phyloP scores from a whole-genome alignment of 2,888 invertebrate genomes.

The Xanthia togata region DNA sequence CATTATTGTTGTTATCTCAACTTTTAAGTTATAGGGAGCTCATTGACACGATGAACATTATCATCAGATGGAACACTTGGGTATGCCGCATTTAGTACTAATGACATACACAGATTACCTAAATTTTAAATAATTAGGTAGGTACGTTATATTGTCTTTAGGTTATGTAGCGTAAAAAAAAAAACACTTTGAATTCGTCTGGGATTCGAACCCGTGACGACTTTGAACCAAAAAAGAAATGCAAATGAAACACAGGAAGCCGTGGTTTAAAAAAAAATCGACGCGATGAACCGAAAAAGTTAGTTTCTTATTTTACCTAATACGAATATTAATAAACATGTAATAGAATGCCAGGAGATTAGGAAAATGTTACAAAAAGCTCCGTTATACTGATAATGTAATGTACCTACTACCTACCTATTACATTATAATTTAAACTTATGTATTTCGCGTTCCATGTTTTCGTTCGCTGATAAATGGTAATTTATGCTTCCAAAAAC shows the following conservation, averaged over 20 bases:
- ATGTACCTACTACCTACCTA: not conserved
- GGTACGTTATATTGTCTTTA: not conserved
- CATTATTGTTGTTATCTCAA: not conserved
- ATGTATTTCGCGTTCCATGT: conserved; percentile 3
- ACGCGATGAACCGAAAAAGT: too few species aligned
- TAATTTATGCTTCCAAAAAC: conserved; percentile 27
- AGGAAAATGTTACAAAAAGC: conserved; percentile 9
- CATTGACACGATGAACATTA: not conserved
- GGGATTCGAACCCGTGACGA: too few species aligned
- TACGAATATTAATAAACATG: not conserved
- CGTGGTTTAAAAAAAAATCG: too few species aligned
- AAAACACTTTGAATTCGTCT: too few species aligned
- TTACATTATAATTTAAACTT: conserved; percentile 8
- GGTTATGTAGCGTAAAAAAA: too few species aligned
- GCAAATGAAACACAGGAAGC: too few species aligned
- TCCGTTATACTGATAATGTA: not conserved
- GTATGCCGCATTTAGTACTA: conserved; percentile 4
- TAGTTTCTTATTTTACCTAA: not conserved
- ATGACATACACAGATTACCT: not conserved
- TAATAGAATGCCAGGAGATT: not conserved
- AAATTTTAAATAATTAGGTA: not conserved
- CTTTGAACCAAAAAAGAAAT: too few species aligned
- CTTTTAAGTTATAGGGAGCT: conserved; percentile 4
- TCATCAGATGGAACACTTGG: not conserved
- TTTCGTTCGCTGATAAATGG: conserved; percentile 25